These are phyloP conservation scores for Microctonus brassicae DNA, from an alignment of 2,888 invertebrate genomes.

Conservation along the genomic window DNA sequence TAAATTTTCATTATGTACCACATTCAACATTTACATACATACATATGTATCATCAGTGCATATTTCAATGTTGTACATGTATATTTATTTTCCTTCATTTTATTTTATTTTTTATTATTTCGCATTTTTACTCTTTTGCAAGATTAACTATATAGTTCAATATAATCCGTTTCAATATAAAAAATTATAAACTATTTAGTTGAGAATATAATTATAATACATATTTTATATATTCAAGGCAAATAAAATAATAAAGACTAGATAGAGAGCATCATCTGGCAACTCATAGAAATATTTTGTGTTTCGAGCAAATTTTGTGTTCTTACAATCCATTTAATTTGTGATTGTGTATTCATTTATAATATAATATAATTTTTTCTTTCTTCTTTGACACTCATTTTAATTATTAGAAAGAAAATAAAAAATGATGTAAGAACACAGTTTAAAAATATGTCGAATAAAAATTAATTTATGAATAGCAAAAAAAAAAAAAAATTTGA, in stretches of 20 bases:
- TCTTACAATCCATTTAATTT: no score
- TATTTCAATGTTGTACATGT: background rate
- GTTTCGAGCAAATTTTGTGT: conserved; percentile 5
- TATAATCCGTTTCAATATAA: conserved; percentile 17
- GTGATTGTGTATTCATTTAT: background rate
- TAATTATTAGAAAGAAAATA: no score
- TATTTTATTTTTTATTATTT: conserved; percentile 4
- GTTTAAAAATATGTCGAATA: background rate
- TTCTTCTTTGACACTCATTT: background rate
- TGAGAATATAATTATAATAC: conserved; percentile 26
- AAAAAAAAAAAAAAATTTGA: background rate
- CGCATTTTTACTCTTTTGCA: background rate
- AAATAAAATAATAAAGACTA: conserved; percentile 30
- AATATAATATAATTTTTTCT: background rate
- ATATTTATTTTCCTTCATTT: conserved; percentile 4
- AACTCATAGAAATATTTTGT: conserved; percentile 21
- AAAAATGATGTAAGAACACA: background rate
- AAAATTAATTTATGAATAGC: background rate
- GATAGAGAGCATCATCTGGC: conserved; percentile 37
- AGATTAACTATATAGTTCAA: background rate
- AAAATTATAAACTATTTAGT: conserved; percentile 32
- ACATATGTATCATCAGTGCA: conserved; percentile 10
- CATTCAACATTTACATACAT: background rate
- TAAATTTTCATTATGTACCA: background rate
- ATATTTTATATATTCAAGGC: conserved; percentile 14